These are phyloP conservation scores for Geotrypetes seraphini DNA, from an alignment of 2,797 vertebrate species.

Conservation along the genomic window DNA sequence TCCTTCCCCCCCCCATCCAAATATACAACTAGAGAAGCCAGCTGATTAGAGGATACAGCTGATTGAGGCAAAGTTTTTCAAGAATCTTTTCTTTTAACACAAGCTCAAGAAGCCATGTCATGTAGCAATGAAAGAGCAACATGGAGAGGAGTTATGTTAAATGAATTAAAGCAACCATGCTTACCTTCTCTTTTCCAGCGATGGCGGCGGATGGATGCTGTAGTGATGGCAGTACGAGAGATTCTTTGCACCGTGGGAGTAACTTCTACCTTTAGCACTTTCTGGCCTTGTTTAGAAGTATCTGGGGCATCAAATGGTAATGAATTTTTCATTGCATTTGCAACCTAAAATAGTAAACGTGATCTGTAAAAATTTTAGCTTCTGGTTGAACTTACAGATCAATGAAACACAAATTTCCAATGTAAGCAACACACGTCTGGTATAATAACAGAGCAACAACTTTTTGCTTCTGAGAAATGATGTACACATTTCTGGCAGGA, in stretches of 20 bases:
- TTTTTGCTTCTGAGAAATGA: no score
- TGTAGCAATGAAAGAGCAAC: slow-evolving; percentile 16
- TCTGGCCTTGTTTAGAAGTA: slow-evolving; percentile 71
- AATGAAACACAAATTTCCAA: no score
- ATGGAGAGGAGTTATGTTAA: no score
- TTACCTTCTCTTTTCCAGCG: slow-evolving; percentile 97
- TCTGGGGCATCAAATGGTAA: slow-evolving; percentile 83
- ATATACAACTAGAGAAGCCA: no score
- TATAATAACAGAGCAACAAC: no score
- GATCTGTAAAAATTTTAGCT: no score
- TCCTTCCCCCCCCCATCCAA: no score
- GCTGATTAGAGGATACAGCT: no score
- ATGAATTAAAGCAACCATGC: no score
- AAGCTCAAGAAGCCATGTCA: slow-evolving; percentile 19
- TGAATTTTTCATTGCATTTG: slow-evolving; percentile 92
- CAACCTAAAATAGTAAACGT: slow-evolving; percentile 65
- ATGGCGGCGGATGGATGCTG: slow-evolving; percentile 91
- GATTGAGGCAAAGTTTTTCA: no score
- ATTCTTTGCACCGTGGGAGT: slow-evolving; percentile 88
- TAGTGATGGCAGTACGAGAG: slow-evolving; percentile 90
- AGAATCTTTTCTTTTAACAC: slow-evolving; percentile 11
- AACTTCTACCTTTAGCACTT: slow-evolving; percentile 91
- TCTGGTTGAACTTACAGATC: no score
- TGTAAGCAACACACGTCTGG: background rate
- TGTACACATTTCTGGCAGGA: no score